Base-by-base conservation (phyloP, 1,140 invertebrate genomes). In the Temnothorax nylanderi region DNA sequence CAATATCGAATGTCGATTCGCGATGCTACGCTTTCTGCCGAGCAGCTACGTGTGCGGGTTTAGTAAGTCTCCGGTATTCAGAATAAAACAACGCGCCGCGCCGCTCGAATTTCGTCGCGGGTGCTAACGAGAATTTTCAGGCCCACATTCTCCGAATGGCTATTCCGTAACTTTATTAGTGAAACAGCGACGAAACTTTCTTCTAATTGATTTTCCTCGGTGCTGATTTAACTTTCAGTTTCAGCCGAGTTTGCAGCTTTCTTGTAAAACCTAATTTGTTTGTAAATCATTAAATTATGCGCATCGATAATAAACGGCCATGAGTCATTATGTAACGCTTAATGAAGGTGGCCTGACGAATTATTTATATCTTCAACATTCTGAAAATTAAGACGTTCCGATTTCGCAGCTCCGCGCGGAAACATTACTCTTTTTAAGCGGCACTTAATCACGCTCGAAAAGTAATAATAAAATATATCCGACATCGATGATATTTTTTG, bases 1-100 rank as follows among this genome's bases (percentile, higher is more conserved):
- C 93, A 93, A 94, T 93, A 90, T 92, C 92, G 91, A 84, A 85
- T 75, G 87, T 84, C 69, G 80, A 84, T 84, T 82, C 26, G 60
- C 76, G 60, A 65, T 13, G 51, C 65, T 21, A 32, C 78, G 18
- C 16, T 16, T 74, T 44, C 6, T 67, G 41, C 26, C 26, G 44
- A 18, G 47, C 21, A 18, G 47, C 21, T 34, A 47, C 80, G 67
- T 41, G 54, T 34, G 34, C 13, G 16, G 49, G 26, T 84, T 65
- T n/a, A 32, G 18, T 11, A 60, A 84, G 80, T 82, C 37, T 32
- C 49, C 37, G 34, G 3, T 47, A 47, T 58, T 16, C 11, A 26
- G 13, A 26, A 16, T 67, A 37, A 72, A 32, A 65, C 51, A 56
- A 81, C 18, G 62, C 47, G 44, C 4, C 8, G 1, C 8, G 1